Evolutionary conservation across 1,140 invertebrate species (phyloP).

Genomic region (Philopotamus ludificatus): DNA sequence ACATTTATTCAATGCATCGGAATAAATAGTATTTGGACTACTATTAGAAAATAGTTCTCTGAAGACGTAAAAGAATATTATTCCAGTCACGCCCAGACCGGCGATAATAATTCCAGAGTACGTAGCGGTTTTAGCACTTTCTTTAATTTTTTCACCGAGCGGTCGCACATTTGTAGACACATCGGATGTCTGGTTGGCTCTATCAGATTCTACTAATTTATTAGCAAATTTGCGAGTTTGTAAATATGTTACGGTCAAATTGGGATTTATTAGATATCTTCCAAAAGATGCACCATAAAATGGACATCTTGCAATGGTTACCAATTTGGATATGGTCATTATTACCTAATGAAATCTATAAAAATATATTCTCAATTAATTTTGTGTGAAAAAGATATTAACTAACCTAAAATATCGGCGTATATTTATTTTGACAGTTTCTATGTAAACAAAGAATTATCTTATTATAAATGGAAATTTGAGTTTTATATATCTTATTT

Average conservation of each 20-base stretch:
- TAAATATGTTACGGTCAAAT: neutral
- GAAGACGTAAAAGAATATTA: conserved; percentile 81
- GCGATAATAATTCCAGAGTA: conserved; percentile 78
- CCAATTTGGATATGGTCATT: conserved; percentile 7
- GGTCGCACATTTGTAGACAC: conserved; percentile 64
- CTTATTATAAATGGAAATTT: no score
- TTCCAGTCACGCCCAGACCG: conserved; percentile 73
- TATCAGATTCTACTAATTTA: conserved; percentile 45
- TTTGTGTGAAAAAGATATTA: no score
- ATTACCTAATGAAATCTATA: neutral
- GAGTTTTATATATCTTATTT: no score
- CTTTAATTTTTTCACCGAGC: conserved; percentile 75
- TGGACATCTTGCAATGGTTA: neutral
- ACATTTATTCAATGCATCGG: conserved; percentile 73
- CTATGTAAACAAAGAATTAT: no score
- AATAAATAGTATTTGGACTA: conserved; percentile 83
- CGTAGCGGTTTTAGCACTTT: conserved; percentile 80
- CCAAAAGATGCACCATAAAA: neutral
- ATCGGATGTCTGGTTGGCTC: conserved; percentile 47
- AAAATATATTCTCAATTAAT: conserved; percentile 6
- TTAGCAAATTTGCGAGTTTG: conserved; percentile 41
- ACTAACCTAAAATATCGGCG: no score
- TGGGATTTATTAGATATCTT: conserved; percentile 1
- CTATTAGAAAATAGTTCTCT: conserved; percentile 83
- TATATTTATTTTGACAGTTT: no score